phyloP scores from a whole-genome alignment of 2,888 invertebrate genomes.

The Uropetala carovei region DNA sequence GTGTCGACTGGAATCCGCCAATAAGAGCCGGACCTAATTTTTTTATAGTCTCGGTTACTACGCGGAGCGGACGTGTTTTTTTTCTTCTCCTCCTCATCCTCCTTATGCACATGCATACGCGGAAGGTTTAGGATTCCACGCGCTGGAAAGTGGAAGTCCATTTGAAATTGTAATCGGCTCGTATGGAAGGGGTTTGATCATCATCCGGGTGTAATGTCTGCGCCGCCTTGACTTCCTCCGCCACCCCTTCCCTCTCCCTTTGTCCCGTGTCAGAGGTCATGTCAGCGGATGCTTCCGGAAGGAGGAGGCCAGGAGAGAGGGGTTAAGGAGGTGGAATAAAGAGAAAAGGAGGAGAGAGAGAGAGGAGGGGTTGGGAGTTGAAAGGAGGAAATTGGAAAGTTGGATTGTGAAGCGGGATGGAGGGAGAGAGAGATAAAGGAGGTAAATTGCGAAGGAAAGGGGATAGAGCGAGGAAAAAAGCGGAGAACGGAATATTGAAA shows the following conservation, averaged over 20 bases:
- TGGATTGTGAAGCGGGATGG: no score
- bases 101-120: background rate
- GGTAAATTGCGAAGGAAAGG: no score
- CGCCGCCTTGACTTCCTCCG: background rate
- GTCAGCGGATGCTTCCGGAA: background rate
- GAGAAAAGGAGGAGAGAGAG: no score
- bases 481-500: no score
- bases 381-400: no score
- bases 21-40: background rate
- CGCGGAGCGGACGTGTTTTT: background rate
- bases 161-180: conserved; percentile 17
- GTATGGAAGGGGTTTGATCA: background rate
- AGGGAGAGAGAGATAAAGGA: no score
- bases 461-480: no score
- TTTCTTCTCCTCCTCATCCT: background rate
- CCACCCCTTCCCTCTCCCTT: background rate
- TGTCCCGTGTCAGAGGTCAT: background rate
- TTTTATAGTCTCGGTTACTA: background rate
- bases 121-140: background rate
- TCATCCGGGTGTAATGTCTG: background rate
- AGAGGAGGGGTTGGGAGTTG: no score
- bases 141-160: background rate
- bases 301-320: background rate
- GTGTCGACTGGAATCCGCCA: background rate
- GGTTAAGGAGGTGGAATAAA: no score